Evolutionary conservation across 2,888 invertebrate genomes (phyloP).

Genomic region (Phrixothrix hirtus): DNA sequence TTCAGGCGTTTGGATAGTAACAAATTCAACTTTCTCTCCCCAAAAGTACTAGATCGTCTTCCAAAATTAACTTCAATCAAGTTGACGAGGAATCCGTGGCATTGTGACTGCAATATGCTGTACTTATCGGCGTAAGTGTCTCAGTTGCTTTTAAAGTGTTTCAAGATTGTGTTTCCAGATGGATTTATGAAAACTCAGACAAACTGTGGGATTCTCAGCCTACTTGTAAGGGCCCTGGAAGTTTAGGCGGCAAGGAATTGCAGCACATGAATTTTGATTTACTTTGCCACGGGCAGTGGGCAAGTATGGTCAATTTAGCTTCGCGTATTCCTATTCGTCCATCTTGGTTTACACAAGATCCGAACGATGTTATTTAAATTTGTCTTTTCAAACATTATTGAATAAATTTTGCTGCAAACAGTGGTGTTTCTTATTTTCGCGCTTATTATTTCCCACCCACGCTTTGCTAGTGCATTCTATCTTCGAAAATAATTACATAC

Average conservation of each 20-base stretch:
- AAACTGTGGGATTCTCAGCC: conserved; percentile 73
- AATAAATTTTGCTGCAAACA: neutral
- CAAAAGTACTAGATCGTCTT: conserved; percentile 67
- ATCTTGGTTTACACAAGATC: conserved; percentile 7
- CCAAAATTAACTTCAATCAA: conserved; percentile 68
- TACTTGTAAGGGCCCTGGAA: conserved; percentile 73
- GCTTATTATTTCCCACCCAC: too few relatives aligned
- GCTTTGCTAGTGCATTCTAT: too few relatives aligned
- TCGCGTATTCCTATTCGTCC: conserved; percentile 63
- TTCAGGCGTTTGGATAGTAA: conserved; percentile 76
- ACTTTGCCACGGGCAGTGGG: conserved; percentile 78
- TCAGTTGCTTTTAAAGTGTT: conserved; percentile 1
- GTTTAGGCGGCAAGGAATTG: conserved; percentile 69
- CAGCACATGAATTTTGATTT: conserved; percentile 72
- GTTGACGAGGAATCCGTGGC: conserved; percentile 78
- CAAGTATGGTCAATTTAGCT: conserved; percentile 72
- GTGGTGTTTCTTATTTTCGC: neutral
- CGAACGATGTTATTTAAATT: neutral
- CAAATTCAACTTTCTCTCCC: conserved; percentile 69
- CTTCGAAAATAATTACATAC: too few relatives aligned
- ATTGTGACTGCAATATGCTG: conserved; percentile 75
- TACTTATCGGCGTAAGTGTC: conserved; percentile 74
- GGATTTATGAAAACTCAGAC: conserved; percentile 68
- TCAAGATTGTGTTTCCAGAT: conserved; percentile 56
- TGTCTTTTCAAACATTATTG: neutral